Percentiles rank a stretch among this genome's conserved stretches.
phyloP scores from a whole-genome alignment of 2,888 invertebrate genomes.

The Acleris emargana region DNA sequence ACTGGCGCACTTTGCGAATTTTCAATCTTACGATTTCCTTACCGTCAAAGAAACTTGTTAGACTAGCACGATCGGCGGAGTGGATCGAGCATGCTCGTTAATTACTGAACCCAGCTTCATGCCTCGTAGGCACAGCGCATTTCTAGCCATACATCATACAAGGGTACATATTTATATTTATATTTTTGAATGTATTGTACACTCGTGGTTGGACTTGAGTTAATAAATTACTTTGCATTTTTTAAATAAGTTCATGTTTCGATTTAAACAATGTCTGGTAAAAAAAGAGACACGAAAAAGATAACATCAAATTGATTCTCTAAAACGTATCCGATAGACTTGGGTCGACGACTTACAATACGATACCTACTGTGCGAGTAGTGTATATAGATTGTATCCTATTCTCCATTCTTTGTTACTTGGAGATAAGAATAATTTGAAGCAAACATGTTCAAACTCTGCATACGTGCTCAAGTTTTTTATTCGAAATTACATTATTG shows the following conservation, averaged over 20 bases:
- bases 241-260: too few relatives aligned
- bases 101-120: conserved; percentile 30
- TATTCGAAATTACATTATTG: too few relatives aligned
- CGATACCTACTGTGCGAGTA: background rate
- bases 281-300: conserved; percentile 18
- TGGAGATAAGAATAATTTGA: background rate
- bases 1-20: conserved; percentile 8
- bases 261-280: background rate
- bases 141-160: conserved; percentile 20
- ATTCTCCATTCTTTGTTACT: background rate
- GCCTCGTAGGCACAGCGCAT: conserved; percentile 13
- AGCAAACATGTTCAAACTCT: too few relatives aligned
- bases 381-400: conserved; percentile 7
- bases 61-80: conserved; percentile 25
- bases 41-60: conserved; percentile 30
- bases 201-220: too few relatives aligned
- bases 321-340: conserved; percentile 12
- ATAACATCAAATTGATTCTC: conserved; percentile 28
- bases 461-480: too few relatives aligned
- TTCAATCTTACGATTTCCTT: conserved; percentile 19
- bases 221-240: too few relatives aligned
- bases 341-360: conserved; percentile 18
- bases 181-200: too few relatives aligned
- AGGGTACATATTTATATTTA: conserved; percentile 34
- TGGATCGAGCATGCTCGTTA: conserved; percentile 29